phyloP scores from a whole-genome alignment of 1,140 invertebrate genomes.

The Odontomachus brunneus region DNA sequence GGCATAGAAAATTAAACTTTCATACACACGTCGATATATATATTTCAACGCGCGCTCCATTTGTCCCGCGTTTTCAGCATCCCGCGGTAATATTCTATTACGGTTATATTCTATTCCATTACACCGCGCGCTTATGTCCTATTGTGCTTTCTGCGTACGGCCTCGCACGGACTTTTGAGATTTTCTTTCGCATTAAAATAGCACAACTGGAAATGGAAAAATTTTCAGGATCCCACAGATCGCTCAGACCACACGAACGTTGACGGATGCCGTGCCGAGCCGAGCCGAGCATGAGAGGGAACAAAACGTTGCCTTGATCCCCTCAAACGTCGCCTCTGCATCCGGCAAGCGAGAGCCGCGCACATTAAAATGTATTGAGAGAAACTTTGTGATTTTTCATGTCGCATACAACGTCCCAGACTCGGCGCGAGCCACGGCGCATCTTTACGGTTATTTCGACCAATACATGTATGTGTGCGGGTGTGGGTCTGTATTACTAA shows the following conservation, averaged over 20 bases:
- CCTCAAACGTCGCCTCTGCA: conserved; percentile 16
- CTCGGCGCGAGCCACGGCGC: not conserved
- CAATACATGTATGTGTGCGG: too few relatives aligned
- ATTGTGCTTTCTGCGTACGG: not conserved
- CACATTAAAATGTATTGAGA: conserved; percentile 43
- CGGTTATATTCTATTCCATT: conserved; percentile 37
- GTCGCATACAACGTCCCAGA: not conserved
- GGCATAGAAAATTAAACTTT: not conserved
- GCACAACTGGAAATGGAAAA: conserved; percentile 31
- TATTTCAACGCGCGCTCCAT: conserved; percentile 21
- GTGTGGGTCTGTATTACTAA: too few relatives aligned
- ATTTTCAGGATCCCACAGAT: not conserved
- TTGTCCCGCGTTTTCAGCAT: conserved; percentile 10
- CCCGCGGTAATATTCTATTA: conserved; percentile 29
- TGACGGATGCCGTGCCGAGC: not conserved
- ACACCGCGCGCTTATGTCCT: conserved; percentile 28
- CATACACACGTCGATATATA: not conserved
- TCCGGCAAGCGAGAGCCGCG: not conserved
- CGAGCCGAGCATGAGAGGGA: not conserved
- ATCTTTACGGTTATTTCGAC: not conserved
- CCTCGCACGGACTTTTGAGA: not conserved
- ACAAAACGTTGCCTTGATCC: conserved; percentile 7
- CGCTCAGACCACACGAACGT: not conserved
- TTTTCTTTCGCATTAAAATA: conserved; percentile 38
- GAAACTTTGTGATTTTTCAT: conserved; percentile 13